These are phyloP conservation scores for Plebejus argus DNA, from an alignment of 2,888 invertebrate genomes.

Conservation along the genomic window DNA sequence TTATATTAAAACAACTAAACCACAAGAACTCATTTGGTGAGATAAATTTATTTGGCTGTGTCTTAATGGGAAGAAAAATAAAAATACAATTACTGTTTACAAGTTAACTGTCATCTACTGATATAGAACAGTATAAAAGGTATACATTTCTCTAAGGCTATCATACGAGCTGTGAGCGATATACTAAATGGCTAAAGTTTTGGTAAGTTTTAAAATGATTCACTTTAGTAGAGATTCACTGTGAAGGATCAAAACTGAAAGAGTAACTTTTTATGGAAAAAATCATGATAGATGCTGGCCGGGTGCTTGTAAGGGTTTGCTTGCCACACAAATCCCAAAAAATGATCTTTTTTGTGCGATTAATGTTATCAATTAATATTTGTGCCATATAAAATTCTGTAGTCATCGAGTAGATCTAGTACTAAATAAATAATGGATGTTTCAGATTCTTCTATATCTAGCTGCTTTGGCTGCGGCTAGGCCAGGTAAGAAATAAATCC, in stretches of 20 bases:
- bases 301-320: no score
- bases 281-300: no score
- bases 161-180: background rate
- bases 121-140: constrained; percentile 1
- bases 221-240: background rate
- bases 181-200: constrained; percentile 37
- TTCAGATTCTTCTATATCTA: constrained; percentile 2
- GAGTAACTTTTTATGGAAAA: no score
- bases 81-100: background rate
- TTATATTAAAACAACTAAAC: background rate
- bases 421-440: background rate
- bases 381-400: no score
- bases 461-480: background rate
- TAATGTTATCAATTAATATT: no score
- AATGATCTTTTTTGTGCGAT: no score
- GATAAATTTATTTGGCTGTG: background rate
- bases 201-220: constrained; percentile 36
- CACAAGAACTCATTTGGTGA: background rate
- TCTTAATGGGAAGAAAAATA: background rate
- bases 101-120: background rate
- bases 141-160: background rate
- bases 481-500: constrained; percentile 6
- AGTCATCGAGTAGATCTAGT: no score
- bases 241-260: no score
- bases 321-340: no score